phyloP scores from a whole-genome alignment of 2,888 invertebrate genomes.

The Merodon equestris region DNA sequence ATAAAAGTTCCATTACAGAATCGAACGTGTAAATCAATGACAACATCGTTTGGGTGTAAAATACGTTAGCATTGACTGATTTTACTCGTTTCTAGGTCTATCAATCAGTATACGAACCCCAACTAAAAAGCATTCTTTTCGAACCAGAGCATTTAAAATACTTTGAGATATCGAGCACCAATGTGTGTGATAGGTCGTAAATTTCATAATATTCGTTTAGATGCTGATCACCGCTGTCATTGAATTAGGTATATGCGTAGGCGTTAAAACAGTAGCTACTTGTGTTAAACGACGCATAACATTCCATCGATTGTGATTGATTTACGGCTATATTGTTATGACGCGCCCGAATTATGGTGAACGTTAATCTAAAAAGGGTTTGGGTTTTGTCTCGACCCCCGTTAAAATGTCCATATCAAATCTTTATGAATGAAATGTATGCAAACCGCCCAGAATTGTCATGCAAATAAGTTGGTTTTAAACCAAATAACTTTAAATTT shows the following conservation, averaged over 20 bases:
- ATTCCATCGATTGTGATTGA: slow-evolving; percentile 64
- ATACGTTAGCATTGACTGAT: slow-evolving; percentile 2
- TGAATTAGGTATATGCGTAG: slow-evolving; percentile 39
- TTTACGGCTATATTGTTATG: slow-evolving; percentile 50
- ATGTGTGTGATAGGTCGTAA: slow-evolving; percentile 39
- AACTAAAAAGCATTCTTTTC: neutral
- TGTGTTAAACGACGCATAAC: slow-evolving; percentile 53
- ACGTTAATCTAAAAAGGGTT: too few species aligned
- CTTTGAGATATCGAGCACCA: slow-evolving; percentile 13
- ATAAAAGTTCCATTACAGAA: slow-evolving; percentile 36
- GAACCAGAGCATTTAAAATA: neutral
- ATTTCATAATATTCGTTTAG: slow-evolving; percentile 55
- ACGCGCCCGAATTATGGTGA: slow-evolving; percentile 2
- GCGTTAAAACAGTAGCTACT: slow-evolving; percentile 63
- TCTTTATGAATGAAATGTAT: too few species aligned
- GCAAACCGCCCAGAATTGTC: too few species aligned
- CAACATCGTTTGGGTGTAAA: slow-evolving; percentile 50
- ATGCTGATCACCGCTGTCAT: slow-evolving; percentile 39
- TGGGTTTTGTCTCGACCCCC: too few species aligned
- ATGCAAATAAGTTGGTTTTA: too few species aligned
- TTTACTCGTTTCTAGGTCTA: neutral
- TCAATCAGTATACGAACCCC: neutral
- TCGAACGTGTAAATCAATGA: slow-evolving; percentile 58
- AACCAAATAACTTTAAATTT: too few species aligned
- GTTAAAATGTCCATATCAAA: too few species aligned